A percentile compares a stretch with the other conserved stretches of the same genome.
Conservation (phyloP, 1,140 invertebrate species). For the Macrosteles quadrilineatus region DNA sequence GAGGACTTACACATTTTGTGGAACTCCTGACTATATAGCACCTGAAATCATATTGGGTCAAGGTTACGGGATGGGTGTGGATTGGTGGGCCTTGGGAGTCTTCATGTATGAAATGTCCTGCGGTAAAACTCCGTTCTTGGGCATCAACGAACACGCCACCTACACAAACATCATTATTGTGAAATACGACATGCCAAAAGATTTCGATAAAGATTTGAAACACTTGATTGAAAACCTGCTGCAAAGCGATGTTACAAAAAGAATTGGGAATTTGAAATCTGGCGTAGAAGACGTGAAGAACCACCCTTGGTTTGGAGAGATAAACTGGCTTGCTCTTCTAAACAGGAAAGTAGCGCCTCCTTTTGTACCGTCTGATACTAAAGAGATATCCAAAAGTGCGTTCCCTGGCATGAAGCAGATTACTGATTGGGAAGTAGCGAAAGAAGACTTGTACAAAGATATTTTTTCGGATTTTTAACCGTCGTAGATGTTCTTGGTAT, state of each 20-base stretch:
- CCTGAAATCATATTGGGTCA: conserved; percentile 94
- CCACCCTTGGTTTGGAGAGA: conserved; percentile 48
- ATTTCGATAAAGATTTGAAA: conserved; percentile 74
- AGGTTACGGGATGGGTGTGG: conserved; percentile 94
- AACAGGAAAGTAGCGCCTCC: conserved; percentile 40
- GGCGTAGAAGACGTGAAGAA: conserved; percentile 69
- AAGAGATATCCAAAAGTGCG: no score
- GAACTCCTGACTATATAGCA: conserved; percentile 94
- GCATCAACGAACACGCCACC: conserved; percentile 81
- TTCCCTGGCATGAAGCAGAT: no score
- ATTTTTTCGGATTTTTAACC: no score
- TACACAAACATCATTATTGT: conserved; percentile 85
- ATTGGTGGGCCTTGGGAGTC: conserved; percentile 96
- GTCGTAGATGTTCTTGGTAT: no score
- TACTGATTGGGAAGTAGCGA: no score
- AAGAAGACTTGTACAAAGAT: no score
- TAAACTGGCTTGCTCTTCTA: conserved; percentile 35
- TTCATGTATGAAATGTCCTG: conserved; percentile 83
- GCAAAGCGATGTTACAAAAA: conserved; percentile 81
- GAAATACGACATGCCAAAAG: conserved; percentile 69
- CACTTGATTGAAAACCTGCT: conserved; percentile 87
- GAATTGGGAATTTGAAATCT: conserved; percentile 85
- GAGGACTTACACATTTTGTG: conserved; percentile 89
- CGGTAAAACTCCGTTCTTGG: conserved; percentile 82
- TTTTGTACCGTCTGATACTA: conserved; percentile 17